phyloP scores from a whole-genome alignment of 2,797 vertebrate species.

The Sebastes aleutianus region DNA sequence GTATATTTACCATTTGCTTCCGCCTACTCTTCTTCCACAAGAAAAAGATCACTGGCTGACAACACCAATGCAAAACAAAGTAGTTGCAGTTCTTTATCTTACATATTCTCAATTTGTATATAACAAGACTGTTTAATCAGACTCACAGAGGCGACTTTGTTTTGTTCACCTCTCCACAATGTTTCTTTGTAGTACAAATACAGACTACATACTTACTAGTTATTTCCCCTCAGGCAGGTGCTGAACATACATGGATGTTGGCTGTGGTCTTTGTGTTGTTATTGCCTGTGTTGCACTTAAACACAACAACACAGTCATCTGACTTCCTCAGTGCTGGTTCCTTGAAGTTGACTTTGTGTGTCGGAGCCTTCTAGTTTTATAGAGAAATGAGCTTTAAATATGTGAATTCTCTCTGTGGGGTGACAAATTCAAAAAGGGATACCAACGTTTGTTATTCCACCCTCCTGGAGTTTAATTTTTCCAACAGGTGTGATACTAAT shows the following conservation, averaged over 20 bases:
- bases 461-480: not conserved
- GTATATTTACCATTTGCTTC: not conserved
- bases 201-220: not conserved
- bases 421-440: not conserved
- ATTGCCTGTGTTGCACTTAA: not conserved
- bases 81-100: not conserved
- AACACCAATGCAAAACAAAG: not conserved
- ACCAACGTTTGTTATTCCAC: not conserved
- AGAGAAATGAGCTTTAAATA: not conserved
- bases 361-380: not conserved
- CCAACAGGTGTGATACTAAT: not conserved
- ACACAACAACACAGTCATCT: not conserved
- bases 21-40: not conserved
- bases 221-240: not conserved
- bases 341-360: not conserved
- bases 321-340: not conserved
- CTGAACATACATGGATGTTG: not conserved
- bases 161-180: not conserved
- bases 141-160: not conserved
- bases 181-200: not conserved
- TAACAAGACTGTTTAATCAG: not conserved
- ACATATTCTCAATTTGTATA: not conserved
- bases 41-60: not conserved
- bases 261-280: not conserved
- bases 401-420: not conserved